Conservation (phyloP, 2,113 vertebrate species). For the Myotis yumanensis region DNA sequence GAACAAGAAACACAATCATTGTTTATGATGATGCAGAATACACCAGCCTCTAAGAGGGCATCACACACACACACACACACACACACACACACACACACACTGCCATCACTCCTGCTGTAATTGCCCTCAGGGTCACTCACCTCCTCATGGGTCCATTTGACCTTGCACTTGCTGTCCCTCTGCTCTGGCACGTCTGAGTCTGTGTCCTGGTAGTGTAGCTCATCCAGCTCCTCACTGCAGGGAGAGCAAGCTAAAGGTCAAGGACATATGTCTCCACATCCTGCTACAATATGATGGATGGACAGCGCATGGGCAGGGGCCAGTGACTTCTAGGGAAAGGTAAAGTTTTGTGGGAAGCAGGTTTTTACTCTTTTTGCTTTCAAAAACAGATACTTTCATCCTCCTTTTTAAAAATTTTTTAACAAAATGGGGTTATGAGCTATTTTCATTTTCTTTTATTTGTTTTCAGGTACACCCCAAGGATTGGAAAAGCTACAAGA, state of each 20-base stretch:
- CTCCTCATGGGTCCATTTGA: constrained; percentile 96
- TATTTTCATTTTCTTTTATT: neutral
- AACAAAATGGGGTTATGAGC: neutral
- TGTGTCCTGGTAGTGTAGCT: constrained; percentile 90
- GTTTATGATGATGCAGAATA: neutral
- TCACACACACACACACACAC: neutral
- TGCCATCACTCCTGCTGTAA: neutral
- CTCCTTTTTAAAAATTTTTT: neutral
- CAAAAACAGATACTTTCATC: neutral
- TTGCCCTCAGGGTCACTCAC: constrained; percentile 78
- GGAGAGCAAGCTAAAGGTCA: neutral
- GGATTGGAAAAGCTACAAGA: constrained; percentile 33
- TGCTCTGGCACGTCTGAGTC: constrained; percentile 93
- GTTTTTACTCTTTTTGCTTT: constrained; percentile 16
- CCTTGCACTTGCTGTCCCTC: constrained; percentile 92
- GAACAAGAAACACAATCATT: neutral
- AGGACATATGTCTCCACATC: neutral
- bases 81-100: too few species aligned
- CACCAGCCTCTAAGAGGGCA: neutral
- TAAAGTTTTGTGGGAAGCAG: neutral
- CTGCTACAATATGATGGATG: neutral
- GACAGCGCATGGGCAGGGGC: neutral
- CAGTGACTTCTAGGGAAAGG: neutral
- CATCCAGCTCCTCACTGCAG: constrained; percentile 92
- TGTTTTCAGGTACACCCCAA: constrained; percentile 8